Base-by-base conservation (phyloP, 2,888 invertebrate species). In the Pasiphila rectangulata region DNA sequence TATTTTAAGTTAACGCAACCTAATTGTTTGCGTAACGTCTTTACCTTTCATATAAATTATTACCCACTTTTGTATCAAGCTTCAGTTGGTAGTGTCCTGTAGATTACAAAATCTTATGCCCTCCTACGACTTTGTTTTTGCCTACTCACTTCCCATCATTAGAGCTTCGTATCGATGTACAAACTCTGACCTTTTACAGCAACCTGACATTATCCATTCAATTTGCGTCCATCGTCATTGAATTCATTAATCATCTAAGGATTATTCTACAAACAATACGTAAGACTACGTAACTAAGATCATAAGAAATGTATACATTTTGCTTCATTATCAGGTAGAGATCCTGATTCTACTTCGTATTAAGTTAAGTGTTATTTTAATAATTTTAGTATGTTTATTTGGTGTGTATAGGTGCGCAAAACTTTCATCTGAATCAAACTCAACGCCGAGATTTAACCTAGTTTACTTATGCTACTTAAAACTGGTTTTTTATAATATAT, bases 191-290 rank as follows among this genome's bases (percentile, higher is more conserved):
- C 64, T 67, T 63, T 62, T 10, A 37, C 54, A 59, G 51, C 44
- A 57, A 60, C 57, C 63, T 70, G 66, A 65, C 62, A 72, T 72
- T 65, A 63, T 60, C 61, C 61, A 68, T 69, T 64, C 57, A 67
- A 72, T 69, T 69, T 65, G 54, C 56, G 54, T 56, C 57, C 53
- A 56, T 52, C 59, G 56, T 60, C 60, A 65, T 56, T 51, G 42
- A 54, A 57, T 64, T 63, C 70, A 75, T 74, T 71, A 72, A 69
- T 71, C 72, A 67, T 63, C 51, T 58, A 56, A 56, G 59, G 51
- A 58, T 57, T 60, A 46, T 43, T 29, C 38, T 58, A 64, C 55
- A 60, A 65, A 65, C 57, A 13, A 19, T n/a, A 12, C 12, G 32
- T 27, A 13, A 16, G 32, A 16, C 17, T 32, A 32, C 17, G 32